These are phyloP conservation scores for Antheraea yamamai DNA, from an alignment of 2,888 invertebrate species.

Conservation along the genomic window DNA sequence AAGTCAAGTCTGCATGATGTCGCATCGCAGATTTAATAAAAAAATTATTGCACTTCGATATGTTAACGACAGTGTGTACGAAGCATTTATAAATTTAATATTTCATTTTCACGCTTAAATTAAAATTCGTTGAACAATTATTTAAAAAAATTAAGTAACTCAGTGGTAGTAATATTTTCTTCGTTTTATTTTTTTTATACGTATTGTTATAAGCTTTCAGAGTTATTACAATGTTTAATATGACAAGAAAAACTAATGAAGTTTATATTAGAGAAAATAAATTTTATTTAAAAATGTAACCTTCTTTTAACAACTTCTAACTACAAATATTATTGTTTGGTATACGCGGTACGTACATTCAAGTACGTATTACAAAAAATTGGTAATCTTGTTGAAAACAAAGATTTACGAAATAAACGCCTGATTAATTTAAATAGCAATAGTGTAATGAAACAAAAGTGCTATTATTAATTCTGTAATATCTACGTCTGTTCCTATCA, in stretches of 20 bases:
- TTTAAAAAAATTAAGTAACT: neutral
- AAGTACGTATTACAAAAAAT: neutral
- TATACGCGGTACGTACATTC: neutral
- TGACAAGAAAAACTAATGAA: neutral
- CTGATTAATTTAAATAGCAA: neutral
- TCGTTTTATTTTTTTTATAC: neutral
- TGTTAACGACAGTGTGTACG: neutral
- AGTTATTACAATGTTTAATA: neutral
- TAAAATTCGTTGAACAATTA: neutral
- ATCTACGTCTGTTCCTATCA: neutral
- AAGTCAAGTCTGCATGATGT: no score
- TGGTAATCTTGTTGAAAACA: neutral
- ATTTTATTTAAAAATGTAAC: no score
- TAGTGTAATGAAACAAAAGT: neutral
- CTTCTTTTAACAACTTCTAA: no score
- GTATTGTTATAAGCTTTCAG: neutral
- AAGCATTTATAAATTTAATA: neutral
- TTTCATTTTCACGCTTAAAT: slow-evolving; percentile 2
- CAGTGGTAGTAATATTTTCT: neutral
- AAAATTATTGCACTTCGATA: neutral
- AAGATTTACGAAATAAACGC: neutral
- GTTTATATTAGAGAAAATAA: neutral
- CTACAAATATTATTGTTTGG: neutral
- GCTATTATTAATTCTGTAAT: neutral
- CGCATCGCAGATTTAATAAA: no score